Evolutionary conservation across 2,888 invertebrate genomes (phyloP).

Genomic region (Lomographa bimaculata): DNA sequence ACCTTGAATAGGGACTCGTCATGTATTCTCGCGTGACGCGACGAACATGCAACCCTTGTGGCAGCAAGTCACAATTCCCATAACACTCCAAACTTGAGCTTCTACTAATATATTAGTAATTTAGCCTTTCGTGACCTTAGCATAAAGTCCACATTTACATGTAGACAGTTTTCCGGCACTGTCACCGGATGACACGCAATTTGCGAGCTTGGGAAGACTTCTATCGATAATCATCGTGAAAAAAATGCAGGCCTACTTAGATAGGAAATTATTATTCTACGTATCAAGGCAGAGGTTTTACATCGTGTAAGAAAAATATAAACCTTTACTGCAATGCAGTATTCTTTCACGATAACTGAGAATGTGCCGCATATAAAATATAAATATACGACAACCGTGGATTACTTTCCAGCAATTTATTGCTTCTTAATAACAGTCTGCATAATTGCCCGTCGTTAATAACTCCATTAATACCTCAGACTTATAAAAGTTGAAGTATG

Average conservation of each 20-base stretch:
- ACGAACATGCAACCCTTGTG: slow-evolving; percentile 31
- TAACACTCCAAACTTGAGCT: slow-evolving; percentile 23
- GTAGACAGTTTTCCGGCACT: slow-evolving; percentile 11
- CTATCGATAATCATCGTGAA: slow-evolving; percentile 35
- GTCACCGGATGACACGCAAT: slow-evolving; percentile 46
- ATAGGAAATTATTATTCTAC: slow-evolving; percentile 10
- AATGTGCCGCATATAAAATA: too few relatives aligned
- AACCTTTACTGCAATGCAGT: slow-evolving; percentile 22
- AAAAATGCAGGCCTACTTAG: slow-evolving; percentile 16
- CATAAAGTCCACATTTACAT: slow-evolving; percentile 30
- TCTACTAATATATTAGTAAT: slow-evolving; percentile 4
- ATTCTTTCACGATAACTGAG: slow-evolving; percentile 13
- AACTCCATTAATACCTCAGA: too few relatives aligned
- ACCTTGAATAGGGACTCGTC: slow-evolving; percentile 26
- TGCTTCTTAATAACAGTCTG: background rate
- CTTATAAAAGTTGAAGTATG: too few relatives aligned
- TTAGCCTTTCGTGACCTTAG: slow-evolving; percentile 9
- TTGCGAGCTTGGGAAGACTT: slow-evolving; percentile 39
- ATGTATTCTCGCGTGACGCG: slow-evolving; percentile 28
- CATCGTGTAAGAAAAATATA: slow-evolving; percentile 20
- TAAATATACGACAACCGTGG: slow-evolving; percentile 6
- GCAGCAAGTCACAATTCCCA: slow-evolving; percentile 25
- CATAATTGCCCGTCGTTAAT: too few relatives aligned
- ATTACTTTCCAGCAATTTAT: slow-evolving; percentile 13
- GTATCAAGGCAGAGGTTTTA: slow-evolving; percentile 15